Base-by-base conservation (phyloP, 2,113 vertebrate genomes). In the Phaetusa simplex region DNA sequence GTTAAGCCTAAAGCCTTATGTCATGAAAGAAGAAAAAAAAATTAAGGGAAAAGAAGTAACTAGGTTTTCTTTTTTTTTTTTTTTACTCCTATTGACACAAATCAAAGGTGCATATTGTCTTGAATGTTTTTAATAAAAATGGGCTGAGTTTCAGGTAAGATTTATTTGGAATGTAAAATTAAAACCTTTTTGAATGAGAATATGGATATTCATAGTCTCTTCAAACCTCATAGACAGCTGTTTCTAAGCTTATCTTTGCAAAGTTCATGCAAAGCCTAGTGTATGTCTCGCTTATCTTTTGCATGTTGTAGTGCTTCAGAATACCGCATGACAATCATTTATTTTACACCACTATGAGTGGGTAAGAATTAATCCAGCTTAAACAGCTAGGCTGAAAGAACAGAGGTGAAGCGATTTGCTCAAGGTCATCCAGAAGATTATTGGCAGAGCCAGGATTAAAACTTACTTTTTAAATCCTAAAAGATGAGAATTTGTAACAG, bases 371-470 rank as follows among this genome's bases (percentile, higher is more conserved):
- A 94, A 95, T 78, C 91, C 96, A 95, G 77, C 61, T 91, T 94
- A 94, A 4, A 42, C 13, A 89, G 80, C 16, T 8, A 1, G 67
- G 27, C 95, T 95, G 83, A 88, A 94, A 86, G 93, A 95, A 82
- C 86, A 84, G 86, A 84, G 77, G 83, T 45, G 1, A 76, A 89
- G 73, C 6, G n/a, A 62, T 95, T 96, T 90, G 90, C 82, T 80
- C 82, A 93, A 67, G 95, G 94, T 97, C 95, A 88, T 79, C 62
- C 82, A 74, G 74, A 85, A 93, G 93, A 91, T 95, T 93, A 92
- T 94, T 90, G 92, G 73, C 76, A 89, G 59, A 92, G 29, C 21
- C 17, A 29, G 71, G 87, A 94, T 93, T 95, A 95, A 90, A 96
- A 94, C 2, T 96, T 72, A 8, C 71, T 87, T 95, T 87, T 91